Evolutionary conservation across 1,140 invertebrate genomes (phyloP).

Genomic region (Drosophila nebulosa): DNA sequence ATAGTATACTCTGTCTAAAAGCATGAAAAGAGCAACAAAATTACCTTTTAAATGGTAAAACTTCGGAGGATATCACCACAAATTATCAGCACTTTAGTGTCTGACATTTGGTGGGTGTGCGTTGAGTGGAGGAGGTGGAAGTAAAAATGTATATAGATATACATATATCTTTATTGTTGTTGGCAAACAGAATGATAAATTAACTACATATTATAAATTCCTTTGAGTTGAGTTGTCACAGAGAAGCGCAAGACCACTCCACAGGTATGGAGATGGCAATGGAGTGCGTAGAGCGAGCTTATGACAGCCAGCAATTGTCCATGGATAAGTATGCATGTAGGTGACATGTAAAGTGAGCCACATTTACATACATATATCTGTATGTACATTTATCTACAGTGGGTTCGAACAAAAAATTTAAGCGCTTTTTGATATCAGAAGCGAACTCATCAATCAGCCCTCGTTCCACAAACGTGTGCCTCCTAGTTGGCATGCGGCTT

Average conservation of each 20-base stretch:
- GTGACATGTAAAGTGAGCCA: slow-evolving; percentile 46
- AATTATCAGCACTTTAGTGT: slow-evolving; percentile 68
- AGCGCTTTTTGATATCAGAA: background rate
- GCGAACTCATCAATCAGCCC: background rate
- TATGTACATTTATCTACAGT: background rate
- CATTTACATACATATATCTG: slow-evolving; percentile 56
- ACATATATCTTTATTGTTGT: background rate
- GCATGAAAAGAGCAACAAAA: background rate
- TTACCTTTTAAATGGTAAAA: slow-evolving; percentile 14
- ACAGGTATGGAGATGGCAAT: slow-evolving; percentile 20
- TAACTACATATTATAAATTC: slow-evolving; percentile 76
- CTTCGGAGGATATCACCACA: slow-evolving; percentile 42
- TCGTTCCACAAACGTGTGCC: background rate
- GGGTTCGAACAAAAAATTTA: slow-evolving; percentile 2
- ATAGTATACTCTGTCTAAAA: background rate
- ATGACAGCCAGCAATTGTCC: slow-evolving; percentile 15
- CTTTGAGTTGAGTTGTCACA: slow-evolving; percentile 63
- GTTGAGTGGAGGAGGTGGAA: background rate
- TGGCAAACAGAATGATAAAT: slow-evolving; percentile 65
- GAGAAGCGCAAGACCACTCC: slow-evolving; percentile 14
- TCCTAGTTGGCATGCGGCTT: no score
- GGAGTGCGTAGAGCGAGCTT: slow-evolving; percentile 15
- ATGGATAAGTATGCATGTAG: slow-evolving; percentile 48
- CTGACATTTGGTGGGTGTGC: slow-evolving; percentile 5
- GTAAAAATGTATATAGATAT: background rate